Conservation (phyloP, 2,113 vertebrate genomes). For the Plestiodon gilberti region DNA sequence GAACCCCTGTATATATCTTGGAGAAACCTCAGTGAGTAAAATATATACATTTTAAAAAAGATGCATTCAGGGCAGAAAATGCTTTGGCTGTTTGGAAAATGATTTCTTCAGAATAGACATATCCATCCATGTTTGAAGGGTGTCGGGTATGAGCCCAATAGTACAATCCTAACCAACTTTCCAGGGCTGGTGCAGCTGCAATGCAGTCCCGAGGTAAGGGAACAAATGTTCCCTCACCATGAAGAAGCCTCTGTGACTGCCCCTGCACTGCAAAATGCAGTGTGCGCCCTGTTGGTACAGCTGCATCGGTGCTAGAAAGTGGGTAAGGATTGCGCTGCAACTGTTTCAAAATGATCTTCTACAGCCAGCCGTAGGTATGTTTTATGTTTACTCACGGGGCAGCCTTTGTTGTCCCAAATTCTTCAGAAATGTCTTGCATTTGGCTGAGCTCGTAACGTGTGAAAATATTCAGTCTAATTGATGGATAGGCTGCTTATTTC, state of each 20-base stretch:
- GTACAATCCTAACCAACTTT: too few species aligned
- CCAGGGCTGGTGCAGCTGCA: too few species aligned
- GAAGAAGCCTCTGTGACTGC: too few species aligned
- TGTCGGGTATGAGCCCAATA: neutral
- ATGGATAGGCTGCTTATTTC: neutral
- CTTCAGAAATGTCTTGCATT: neutral
- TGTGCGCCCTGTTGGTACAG: too few species aligned
- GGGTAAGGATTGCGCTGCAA: too few species aligned
- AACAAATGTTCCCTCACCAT: too few species aligned
- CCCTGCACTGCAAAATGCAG: too few species aligned
- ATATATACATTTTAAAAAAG: neutral
- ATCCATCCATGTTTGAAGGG: neutral
- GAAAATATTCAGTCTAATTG: neutral
- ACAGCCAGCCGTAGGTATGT: neutral
- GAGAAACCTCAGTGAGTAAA: conserved; percentile 90
- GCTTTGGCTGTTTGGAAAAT: neutral
- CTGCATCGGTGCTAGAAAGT: too few species aligned
- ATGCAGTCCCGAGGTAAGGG: too few species aligned
- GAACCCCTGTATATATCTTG: conserved; percentile 92
- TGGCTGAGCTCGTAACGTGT: neutral
- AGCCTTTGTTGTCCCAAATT: neutral
- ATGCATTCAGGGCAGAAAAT: neutral
- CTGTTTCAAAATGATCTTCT: neutral
- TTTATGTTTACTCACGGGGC: neutral
- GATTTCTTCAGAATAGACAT: neutral